Evolutionary conservation across 1,140 invertebrate species (phyloP).

Genomic region (Carcinoscorpius rotundicauda): DNA sequence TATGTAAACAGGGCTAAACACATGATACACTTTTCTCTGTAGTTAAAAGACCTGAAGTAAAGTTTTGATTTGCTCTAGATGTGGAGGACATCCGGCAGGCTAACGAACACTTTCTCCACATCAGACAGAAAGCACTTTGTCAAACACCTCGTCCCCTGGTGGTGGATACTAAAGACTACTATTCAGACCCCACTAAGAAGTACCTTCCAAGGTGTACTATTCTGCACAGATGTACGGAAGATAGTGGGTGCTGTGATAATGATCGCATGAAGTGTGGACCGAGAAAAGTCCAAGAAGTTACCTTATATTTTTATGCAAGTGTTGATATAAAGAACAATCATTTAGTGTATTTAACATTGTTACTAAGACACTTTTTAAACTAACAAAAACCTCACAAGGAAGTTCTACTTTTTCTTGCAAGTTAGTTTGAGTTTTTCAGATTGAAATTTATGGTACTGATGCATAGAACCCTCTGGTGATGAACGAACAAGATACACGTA

Average conservation of each 20-base stretch:
- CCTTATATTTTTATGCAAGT: slow-evolving; percentile 60
- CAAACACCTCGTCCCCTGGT: slow-evolving; percentile 46
- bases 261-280: slow-evolving; percentile 49
- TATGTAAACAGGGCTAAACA: no score
- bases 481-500: no score
- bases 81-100: slow-evolving; percentile 33
- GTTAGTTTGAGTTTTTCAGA: no score
- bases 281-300: slow-evolving; percentile 46
- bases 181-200: slow-evolving; percentile 49
- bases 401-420: no score
- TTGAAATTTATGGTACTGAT: no score
- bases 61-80: slow-evolving; percentile 1
- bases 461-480: no score
- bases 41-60: no score
- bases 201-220: slow-evolving; percentile 60
- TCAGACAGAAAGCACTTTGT: slow-evolving; percentile 46
- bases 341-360: no score
- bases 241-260: slow-evolving; percentile 54
- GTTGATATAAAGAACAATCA: no score
- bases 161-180: slow-evolving; percentile 45
- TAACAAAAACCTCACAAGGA: no score
- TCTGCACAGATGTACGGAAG: slow-evolving; percentile 56
- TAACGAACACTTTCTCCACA: slow-evolving; percentile 42
- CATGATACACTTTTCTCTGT: no score
- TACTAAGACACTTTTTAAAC: no score